Conservation (phyloP, 1,140 invertebrate species). For the Reticulitermes speratus region DNA sequence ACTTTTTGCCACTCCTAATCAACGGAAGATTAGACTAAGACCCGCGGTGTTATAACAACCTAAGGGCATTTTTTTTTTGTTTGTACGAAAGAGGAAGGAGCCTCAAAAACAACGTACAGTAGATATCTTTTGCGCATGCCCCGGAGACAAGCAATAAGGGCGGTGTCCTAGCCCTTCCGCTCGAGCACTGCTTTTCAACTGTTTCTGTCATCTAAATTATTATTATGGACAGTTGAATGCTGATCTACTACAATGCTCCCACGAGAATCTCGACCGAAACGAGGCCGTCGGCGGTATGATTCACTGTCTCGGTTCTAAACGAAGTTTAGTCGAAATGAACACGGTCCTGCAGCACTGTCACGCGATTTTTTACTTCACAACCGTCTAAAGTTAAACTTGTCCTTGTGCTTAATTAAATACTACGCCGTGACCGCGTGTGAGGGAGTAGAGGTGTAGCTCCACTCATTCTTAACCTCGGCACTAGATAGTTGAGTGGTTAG, state of each 20-base stretch:
- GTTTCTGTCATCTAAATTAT: slow-evolving; percentile 10
- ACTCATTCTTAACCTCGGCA: no score
- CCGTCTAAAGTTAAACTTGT: no score
- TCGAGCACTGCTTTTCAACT: not conserved
- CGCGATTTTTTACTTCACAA: no score
- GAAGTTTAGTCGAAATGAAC: no score
- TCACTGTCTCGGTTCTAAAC: no score
- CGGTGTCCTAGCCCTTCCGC: not conserved
- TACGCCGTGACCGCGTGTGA: no score
- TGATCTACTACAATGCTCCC: not conserved
- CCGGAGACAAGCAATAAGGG: not conserved
- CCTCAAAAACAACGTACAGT: not conserved
- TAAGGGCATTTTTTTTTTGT: not conserved
- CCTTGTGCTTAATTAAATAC: no score
- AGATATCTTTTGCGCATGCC: not conserved
- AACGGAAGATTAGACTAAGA: not conserved
- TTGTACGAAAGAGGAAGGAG: not conserved
- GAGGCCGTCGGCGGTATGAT: no score
- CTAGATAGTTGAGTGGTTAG: no score
- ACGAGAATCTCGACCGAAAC: no score
- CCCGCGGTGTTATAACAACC: not conserved
- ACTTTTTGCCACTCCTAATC: not conserved
- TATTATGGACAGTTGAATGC: not conserved
- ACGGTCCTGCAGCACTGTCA: no score
- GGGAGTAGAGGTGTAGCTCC: no score